Evolutionary conservation across 2,888 invertebrate species (phyloP), one percentile per base, ranked within the genome.

Genomic region (Parnassius glacialis): DNA sequence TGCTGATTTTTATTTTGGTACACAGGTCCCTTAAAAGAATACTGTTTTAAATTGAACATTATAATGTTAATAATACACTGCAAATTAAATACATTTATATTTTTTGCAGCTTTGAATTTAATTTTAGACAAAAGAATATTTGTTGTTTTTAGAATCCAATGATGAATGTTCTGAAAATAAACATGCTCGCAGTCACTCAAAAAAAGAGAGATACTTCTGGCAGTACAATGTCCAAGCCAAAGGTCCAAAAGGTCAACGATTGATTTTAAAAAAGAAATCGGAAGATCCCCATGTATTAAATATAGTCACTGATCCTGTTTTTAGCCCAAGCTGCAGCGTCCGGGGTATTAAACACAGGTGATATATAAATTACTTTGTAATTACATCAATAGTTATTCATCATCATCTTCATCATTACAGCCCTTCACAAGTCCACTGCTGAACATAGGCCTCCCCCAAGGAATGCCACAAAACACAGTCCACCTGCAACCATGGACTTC

Each of bases 161-260:
- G 94, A 94, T 70, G 94, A 94, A 65, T 88, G 92, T 47, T 84
- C 92, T 64, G 93, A 92, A 78, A 79, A 80, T 62, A 90, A 87
- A 76, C 83, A 92, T 65, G 78, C 85, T 25, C 78, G 90, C 12
- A 79, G 79, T 42, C 78, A 70, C 67, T 83, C 88, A 57, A 97
- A 96, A 83, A 96, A 95, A 72, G 97, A 97, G 78, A 93, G 95
- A 65, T 98, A 93, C 87, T 99, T 99, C 84, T 99, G 99, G 99
- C 99, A 99, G 84, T 99, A 99, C 85, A 99, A 99, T 91, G 97
- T 98, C 0, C 99, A 99, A 88, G 97, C 98, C 1, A 98, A 99
- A 88, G 98, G 99, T 1, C 98, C 99, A 7, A 98, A 99, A 90
- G 98, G 98, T 51, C 97, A 98, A 83, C 93, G 97, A 67, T 92